Evolutionary conservation across 2,113 vertebrate species (phyloP).

Genomic region (Vulpes ferrilata): DNA sequence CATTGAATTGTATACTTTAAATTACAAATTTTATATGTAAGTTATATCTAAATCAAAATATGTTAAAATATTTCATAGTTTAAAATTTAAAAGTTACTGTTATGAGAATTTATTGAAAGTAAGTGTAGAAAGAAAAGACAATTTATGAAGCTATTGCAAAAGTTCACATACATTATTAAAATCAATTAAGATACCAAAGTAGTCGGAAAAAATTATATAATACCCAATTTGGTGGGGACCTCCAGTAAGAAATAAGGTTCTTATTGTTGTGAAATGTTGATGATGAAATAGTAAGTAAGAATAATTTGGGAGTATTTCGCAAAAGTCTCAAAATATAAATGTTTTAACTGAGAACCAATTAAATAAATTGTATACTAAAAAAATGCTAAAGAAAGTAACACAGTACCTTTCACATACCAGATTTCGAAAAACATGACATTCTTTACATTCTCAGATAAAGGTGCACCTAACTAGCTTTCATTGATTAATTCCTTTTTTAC

Average conservation of each 20-base stretch:
- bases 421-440: conserved; percentile 1
- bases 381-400: not conserved
- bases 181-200: not conserved
- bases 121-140: not conserved
- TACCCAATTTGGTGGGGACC: not conserved
- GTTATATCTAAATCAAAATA: not conserved
- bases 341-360: not conserved
- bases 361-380: not conserved
- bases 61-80: not conserved
- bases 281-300: not conserved
- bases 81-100: not conserved
- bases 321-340: not conserved
- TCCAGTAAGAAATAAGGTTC: not conserved
- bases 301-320: not conserved
- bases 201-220: not conserved
- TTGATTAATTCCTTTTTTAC: not conserved
- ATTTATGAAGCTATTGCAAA: not conserved
- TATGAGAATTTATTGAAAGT: not conserved
- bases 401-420: not conserved
- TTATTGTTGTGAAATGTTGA: not conserved
- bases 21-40: not conserved
- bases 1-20: not conserved
- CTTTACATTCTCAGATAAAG: not conserved
- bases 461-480: not conserved
- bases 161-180: not conserved